These are phyloP conservation scores for Brachypalpus laphriformis DNA, from an alignment of 2,888 invertebrate genomes.

Conservation along the genomic window DNA sequence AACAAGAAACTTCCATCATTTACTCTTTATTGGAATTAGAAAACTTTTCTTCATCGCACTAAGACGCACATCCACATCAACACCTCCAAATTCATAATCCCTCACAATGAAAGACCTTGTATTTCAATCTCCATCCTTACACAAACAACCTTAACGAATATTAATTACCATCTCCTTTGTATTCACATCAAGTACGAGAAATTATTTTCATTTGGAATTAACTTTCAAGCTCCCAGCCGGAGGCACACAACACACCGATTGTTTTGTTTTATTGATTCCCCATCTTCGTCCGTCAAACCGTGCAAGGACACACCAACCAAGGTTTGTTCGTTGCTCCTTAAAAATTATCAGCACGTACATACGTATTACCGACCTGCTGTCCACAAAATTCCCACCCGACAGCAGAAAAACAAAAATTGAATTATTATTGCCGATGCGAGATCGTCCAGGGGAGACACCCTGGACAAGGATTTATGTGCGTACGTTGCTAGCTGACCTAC, in stretches of 20 bases:
- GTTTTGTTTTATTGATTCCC: slow-evolving; percentile 63
- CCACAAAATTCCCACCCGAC: slow-evolving; percentile 34
- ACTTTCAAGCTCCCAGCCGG: neutral
- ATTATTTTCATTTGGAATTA: slow-evolving; percentile 62
- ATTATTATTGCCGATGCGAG: slow-evolving; percentile 57
- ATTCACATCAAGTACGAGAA: slow-evolving; percentile 56
- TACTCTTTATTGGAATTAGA: neutral
- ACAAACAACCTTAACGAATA: slow-evolving; percentile 55
- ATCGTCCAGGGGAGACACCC: neutral
- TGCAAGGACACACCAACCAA: slow-evolving; percentile 1
- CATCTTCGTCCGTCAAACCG: slow-evolving; percentile 39
- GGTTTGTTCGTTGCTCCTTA: slow-evolving; percentile 9
- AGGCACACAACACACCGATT: slow-evolving; percentile 29
- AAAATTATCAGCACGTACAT: slow-evolving; percentile 59
- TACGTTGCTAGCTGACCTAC: slow-evolving; percentile 44
- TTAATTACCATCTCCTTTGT: slow-evolving; percentile 63
- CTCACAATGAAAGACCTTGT: neutral
- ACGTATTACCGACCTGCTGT: slow-evolving; percentile 36
- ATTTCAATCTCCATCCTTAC: neutral
- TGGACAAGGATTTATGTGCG: slow-evolving; percentile 65
- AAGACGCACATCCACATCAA: neutral
- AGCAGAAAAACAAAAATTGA: slow-evolving; percentile 67
- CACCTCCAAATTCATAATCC: neutral
- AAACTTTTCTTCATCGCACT: neutral
- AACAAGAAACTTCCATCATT: slow-evolving; percentile 3